Base-by-base conservation (phyloP, 2,797 vertebrate species). In the Bovichtus variegatus region DNA sequence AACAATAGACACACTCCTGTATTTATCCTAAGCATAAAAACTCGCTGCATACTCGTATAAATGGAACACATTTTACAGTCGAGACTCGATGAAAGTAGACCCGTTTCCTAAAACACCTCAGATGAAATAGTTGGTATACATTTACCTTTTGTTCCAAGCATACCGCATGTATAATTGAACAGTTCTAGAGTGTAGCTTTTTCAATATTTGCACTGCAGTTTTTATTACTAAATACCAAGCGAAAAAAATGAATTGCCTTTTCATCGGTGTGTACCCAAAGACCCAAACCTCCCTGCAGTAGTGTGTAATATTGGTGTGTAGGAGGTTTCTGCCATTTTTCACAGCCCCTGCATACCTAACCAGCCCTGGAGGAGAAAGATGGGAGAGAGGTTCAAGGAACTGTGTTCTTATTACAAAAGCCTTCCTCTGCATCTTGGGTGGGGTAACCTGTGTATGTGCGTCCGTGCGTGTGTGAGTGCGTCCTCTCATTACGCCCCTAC, bases 401-500 rank as follows among this genome's bases (percentile, higher is more conserved):
- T 74, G 87, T 90, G 89, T 87, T 90, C 88, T 87, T 87, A 83
- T 90, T 91, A 94, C 87, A 78, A 78, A 93, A 91, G 76, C 84
- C 89, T 92, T 93, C 92, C 92, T 90, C 88, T 90, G 90, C 89
- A 89, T 91, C 92, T 84, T 93, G 91, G 90, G 91, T 92, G 91
- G 90, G 89, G 88, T 85, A 91, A 87, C 85, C 78, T 78, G 76
- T 77, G 76, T 71, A 57, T 80, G 86, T 83, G 78, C 41, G 23
- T 61, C 25, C 18, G 58, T 55, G 77, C 43, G 43, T 78, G 72
- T 51, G 62, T 62, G 40, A 10, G 60, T 60, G 76, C 75, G 61
- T 92, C 87, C 90, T 94, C 94, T 95, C 93, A 95, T 95, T 95
- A 95, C 51, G 81, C 67, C 83, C 84, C 88, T 94, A 95, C 94